phyloP scores from a whole-genome alignment of 2,888 invertebrate species.

The Pterobdella sp. region DNA sequence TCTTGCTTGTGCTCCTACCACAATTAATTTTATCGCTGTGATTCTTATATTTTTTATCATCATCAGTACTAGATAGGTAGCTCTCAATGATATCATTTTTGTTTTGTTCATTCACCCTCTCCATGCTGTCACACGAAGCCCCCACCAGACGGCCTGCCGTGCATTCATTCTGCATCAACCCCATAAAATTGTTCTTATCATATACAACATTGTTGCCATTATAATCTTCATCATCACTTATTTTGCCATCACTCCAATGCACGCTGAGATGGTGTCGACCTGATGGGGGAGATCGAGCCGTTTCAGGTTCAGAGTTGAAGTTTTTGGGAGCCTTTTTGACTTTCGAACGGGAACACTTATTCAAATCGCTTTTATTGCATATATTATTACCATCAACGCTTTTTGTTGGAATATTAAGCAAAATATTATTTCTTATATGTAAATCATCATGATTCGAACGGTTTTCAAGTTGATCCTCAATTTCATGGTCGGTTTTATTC shows the following conservation, averaged over 20 bases:
- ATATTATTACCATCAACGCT: not conserved
- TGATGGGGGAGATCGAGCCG: not conserved
- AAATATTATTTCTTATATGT: not conserved
- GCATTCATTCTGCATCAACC: not conserved
- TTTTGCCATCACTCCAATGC: constrained; percentile 23
- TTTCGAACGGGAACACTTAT: not conserved
- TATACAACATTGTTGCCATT: not conserved
- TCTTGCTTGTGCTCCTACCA: not conserved
- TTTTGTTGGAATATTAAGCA: not conserved
- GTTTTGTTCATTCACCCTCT: not conserved
- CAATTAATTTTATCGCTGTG: not conserved
- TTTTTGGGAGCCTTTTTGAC: not conserved
- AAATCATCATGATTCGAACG: not conserved
- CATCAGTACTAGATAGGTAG: not conserved
- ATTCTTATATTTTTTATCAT: constrained; percentile 2
- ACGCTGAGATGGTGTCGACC: not conserved
- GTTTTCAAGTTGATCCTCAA: too few species aligned
- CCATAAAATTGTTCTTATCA: not conserved
- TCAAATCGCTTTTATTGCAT: not conserved
- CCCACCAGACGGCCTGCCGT: not conserved
- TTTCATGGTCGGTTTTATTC: too few species aligned
- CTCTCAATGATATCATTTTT: constrained; percentile 12
- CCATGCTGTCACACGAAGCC: not conserved
- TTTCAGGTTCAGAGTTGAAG: not conserved
- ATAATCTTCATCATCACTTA: constrained; percentile 1